A percentile compares a stretch with the other conserved stretches of the same genome.
phyloP scores from a whole-genome alignment of 2,113 vertebrate species.

The Pipra filicauda region DNA sequence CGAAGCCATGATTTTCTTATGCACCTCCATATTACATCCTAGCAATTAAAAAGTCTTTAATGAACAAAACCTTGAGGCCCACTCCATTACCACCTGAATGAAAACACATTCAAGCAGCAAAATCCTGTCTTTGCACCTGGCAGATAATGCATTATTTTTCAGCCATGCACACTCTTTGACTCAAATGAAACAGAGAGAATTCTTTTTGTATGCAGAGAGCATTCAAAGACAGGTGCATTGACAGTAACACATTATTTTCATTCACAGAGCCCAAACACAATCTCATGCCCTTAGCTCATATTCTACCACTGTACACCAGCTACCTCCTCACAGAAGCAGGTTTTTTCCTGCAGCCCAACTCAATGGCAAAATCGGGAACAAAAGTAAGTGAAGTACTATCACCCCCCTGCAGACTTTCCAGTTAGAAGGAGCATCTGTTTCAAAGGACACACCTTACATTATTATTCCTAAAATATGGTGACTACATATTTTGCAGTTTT shows the following conservation, averaged over 20 bases:
- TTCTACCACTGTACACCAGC: background rate
- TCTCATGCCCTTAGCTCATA: background rate
- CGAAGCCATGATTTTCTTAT: background rate
- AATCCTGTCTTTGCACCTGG: background rate
- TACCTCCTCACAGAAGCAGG: background rate
- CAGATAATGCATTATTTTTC: background rate
- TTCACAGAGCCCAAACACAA: background rate
- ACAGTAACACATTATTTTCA: background rate
- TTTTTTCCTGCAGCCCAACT: background rate
- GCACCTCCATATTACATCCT: background rate
- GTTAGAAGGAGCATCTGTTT: background rate
- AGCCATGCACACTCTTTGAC: background rate
- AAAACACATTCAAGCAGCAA: background rate
- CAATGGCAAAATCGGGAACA: background rate
- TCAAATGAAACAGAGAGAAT: background rate
- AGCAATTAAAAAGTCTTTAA: background rate
- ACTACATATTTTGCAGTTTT: background rate
- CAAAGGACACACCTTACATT: rapidly evolving
- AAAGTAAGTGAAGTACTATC: background rate
- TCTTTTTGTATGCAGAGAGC: background rate
- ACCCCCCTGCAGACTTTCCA: background rate
- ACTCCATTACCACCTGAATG: background rate
- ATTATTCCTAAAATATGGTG: background rate
- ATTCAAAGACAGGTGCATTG: background rate
- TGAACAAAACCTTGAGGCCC: background rate